Evolutionary conservation across 2,888 invertebrate genomes (phyloP), one percentile per base, ranked within the genome.

Genomic region (Lochmaea capreae): DNA sequence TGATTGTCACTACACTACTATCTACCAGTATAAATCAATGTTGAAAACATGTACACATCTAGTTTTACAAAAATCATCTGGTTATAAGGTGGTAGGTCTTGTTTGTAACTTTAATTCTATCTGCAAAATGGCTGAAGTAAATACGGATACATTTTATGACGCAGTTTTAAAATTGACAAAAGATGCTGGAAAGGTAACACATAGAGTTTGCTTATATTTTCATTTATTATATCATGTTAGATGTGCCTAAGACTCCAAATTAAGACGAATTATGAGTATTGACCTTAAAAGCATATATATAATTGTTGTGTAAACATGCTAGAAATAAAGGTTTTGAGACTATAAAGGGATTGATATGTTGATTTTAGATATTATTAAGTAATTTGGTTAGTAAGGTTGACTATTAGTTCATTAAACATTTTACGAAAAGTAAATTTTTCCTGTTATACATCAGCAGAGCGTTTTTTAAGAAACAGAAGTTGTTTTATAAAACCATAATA

Each of bases 131-230:
- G 46, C 46, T 22, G 68, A 63, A 10, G 9, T 22, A 61, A 72
- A 88, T 78, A 85, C 92, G 77, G 91, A 93, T 75, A 88, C 90
- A 82, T 94, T 90, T 84, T 94, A 91, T 83, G 89, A 92, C 22
- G 88, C 88, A 26, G 93, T 92, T 16, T 85, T 92, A 76, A 86
- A 89, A 57, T 87, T 95, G 66, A 93, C 93, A 6, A 91, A 92
- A 84, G 87, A 90, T 79, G 93, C 93, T 58, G 95, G 95, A 85
- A 89, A 90, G 86, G 92, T 93, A 33, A 22, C 22, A 86, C 81
- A 73, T 61, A 43, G 8, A n/a, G 6, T 39, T 16, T 46, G 14
- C 2, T 16, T 33, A 65, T 18, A 26, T 22, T 26, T 39, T 14
- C 1, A 18, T 63, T 12, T 43, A 43, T 18, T 10, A 54, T 8